Conservation (phyloP, 2,113 vertebrate genomes). For the Ciconia maguari region DNA sequence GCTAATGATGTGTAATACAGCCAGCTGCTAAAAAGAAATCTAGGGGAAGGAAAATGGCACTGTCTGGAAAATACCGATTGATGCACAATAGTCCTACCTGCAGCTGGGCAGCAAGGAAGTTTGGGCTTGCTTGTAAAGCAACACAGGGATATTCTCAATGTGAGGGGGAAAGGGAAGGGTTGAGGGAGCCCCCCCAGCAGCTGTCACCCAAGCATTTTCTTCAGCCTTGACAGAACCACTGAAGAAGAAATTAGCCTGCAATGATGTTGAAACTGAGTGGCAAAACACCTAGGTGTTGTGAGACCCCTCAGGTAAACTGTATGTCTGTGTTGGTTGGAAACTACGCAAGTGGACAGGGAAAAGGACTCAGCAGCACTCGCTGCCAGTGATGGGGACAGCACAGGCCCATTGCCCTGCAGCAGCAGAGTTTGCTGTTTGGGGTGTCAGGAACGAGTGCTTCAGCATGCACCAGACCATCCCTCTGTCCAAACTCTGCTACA, state of each 20-base stretch:
- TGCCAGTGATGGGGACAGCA: not conserved
- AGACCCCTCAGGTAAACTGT: not conserved
- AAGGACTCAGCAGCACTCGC: not conserved
- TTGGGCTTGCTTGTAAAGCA: not conserved
- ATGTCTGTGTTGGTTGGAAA: not conserved
- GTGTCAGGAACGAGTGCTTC: not conserved
- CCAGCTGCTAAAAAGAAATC: not conserved
- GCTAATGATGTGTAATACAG: slow-evolving; percentile 10
- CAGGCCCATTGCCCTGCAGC: not conserved
- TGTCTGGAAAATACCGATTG: not conserved
- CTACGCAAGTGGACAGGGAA: not conserved
- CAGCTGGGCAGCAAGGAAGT: not conserved
- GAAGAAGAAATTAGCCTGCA: not conserved
- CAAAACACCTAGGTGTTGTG: not conserved
- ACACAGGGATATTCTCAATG: not conserved
- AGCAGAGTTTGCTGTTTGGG: not conserved
- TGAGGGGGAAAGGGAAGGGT: not conserved
- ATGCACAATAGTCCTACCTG: not conserved
- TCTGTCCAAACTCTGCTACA: no score
- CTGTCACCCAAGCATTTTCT: not conserved
- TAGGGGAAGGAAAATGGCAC: not conserved
- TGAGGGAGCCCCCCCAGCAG: not conserved
- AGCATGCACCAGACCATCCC: not conserved
- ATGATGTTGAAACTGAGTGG: not conserved
- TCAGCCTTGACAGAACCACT: not conserved